Base-by-base conservation (phyloP, 1,140 invertebrate genomes). In the Oncopodura yosiiana region DNA sequence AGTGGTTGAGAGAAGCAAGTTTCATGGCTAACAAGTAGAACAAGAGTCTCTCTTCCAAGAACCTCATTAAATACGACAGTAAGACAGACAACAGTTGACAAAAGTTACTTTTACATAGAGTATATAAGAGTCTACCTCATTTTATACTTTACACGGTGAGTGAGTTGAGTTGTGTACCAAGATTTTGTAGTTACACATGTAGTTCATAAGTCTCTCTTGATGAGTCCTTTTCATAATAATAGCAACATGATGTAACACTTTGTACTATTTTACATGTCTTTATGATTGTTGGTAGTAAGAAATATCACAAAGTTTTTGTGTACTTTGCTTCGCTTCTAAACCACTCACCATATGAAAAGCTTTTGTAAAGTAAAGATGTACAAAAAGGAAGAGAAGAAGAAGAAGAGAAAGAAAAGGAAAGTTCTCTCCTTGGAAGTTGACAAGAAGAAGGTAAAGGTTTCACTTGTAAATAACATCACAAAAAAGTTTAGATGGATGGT, bases 381-480 rank as follows among this genome's bases (percentile, higher is more conserved):
- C 5, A 16, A 49, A 19, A 38, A 32, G n/a, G 30, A 19, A 49
- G 46, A 37, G 24, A 46, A 19, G 12, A 18, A 8, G 5, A 12
- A 3, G 16, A 19, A n/a, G 23, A 19, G 23, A 19, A 49, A 8
- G 26, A 21, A 19, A 19, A 19, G 36, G 48, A 5, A 49, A 24
- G 8, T 49, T n/a, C 8, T 14, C 16, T 43, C 19, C 3, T 43
- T 27, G 52, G 42, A 54, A 54, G 41, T 55, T 55, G 53, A 55
- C 53, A n/a, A n/a, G n/a, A 55, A 48, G 49, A 55, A 55, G 53
- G 53, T 55, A 55, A 55, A 55, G 53, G 53, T 55, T 55, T 55
- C 53, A 55, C 50, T 56, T 56, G 30, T 51, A 6, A 18, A 21
- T 37, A 9, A 19, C 26, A 18, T 45, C 9, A 27, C 37, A 38